phyloP scores from a whole-genome alignment of 2,797 vertebrate species.

The Molossus molossus region DNA sequence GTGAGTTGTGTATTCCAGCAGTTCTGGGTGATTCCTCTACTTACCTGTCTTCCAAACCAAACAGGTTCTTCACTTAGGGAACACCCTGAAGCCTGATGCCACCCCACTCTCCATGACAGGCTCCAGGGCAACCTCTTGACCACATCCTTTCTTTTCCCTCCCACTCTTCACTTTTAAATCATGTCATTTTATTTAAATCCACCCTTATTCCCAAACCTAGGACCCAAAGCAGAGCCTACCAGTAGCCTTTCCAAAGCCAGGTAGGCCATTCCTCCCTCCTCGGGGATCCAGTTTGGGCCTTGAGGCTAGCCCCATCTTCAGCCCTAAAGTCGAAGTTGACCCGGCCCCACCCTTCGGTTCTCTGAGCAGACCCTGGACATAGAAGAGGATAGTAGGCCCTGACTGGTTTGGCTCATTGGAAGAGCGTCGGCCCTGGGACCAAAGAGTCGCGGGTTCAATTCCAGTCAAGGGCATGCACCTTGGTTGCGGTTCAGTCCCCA shows the following conservation, averaged over 20 bases:
- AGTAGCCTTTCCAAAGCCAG: neutral
- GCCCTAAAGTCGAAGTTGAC: neutral
- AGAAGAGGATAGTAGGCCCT: neutral
- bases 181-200: neutral
- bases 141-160: neutral
- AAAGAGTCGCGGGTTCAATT: no score
- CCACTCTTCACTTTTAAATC: neutral
- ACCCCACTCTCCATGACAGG: neutral
- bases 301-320: neutral
- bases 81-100: neutral
- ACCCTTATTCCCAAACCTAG: neutral
- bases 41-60: constrained; percentile 37
- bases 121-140: neutral
- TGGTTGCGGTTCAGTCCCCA: no score
- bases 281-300: neutral
- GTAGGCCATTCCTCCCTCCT: neutral
- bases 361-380: neutral
- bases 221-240: neutral
- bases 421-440: no score
- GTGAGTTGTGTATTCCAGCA: neutral
- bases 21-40: neutral
- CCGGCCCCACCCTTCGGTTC: neutral
- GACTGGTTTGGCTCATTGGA: neutral
- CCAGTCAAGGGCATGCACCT: no score
- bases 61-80: neutral